Conservation (phyloP, 2,888 invertebrate species). For the Sipunculus nudus region DNA sequence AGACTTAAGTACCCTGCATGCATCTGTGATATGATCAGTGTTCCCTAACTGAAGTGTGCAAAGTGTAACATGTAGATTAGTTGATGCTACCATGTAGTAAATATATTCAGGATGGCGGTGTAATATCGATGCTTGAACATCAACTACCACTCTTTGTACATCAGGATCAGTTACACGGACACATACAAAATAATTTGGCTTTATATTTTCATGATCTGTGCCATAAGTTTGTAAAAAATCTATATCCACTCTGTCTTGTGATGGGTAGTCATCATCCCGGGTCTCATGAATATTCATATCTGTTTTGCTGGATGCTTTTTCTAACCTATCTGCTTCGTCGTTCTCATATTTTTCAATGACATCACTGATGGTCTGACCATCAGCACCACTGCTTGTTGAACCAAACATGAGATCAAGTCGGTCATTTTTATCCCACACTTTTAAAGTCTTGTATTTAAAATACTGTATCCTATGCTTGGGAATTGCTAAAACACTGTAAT, state of each 20-base stretch:
- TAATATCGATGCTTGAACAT: constrained; percentile 60
- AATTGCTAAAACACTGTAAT: constrained; percentile 66
- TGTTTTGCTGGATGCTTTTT: no score
- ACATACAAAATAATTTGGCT: constrained; percentile 67
- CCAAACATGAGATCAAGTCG: constrained; percentile 68
- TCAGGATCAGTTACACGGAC: constrained; percentile 58
- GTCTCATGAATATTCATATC: no score
- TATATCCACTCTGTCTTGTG: no score
- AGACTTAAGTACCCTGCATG: constrained; percentile 47
- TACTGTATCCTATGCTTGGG: constrained; percentile 69
- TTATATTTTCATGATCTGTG: no score
- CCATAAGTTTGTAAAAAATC: no score
- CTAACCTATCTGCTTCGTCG: no score
- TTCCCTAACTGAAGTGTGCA: constrained; percentile 63
- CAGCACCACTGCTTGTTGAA: constrained; percentile 57
- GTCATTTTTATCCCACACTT: constrained; percentile 68
- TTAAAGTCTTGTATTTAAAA: constrained; percentile 67
- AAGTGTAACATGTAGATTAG: constrained; percentile 65
- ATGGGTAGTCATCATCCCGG: no score
- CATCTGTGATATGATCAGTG: constrained; percentile 51
- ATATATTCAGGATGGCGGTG: constrained; percentile 56
- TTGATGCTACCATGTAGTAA: constrained; percentile 57
- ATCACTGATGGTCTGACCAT: constrained; percentile 60
- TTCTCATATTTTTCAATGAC: constrained; percentile 53
- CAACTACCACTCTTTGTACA: constrained; percentile 46